These are phyloP conservation scores for Cavia porcellus DNA, from an alignment of 2,113 vertebrate genomes.

Conservation along the genomic window DNA sequence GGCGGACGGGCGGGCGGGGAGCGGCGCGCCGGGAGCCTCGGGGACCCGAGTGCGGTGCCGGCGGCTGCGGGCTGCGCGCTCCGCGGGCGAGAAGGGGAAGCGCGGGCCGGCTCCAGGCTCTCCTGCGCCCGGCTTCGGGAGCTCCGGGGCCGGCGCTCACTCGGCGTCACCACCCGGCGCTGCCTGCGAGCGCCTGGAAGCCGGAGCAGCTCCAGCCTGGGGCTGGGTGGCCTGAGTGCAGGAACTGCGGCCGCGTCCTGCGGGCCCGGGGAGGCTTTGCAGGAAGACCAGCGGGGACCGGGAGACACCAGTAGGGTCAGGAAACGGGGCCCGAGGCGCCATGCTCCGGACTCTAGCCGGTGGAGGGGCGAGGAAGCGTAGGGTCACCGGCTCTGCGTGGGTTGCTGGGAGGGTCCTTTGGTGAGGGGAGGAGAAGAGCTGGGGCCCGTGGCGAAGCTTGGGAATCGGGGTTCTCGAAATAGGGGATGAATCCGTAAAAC, in stretches of 20 bases:
- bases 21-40: background rate
- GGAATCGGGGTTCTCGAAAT: background rate
- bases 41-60: background rate
- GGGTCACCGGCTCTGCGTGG: constrained; percentile 27
- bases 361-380: background rate
- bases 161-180: constrained; percentile 39
- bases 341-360: background rate
- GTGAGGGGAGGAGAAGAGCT: background rate
- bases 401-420: constrained; percentile 1
- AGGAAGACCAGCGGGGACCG: background rate
- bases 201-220: background rate
- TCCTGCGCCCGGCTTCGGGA: background rate
- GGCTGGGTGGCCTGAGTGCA: constrained; percentile 9
- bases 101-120: background rate
- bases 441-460: constrained; percentile 15
- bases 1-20: background rate
- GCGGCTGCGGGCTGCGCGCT: constrained; percentile 17
- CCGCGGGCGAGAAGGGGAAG: background rate
- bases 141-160: constrained; percentile 5
- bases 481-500: constrained; percentile 40
- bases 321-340: background rate
- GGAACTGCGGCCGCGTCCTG: constrained; percentile 10
- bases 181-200: constrained; percentile 46
- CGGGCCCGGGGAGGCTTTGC: constrained; percentile 19
- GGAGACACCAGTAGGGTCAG: background rate